These are phyloP conservation scores for Drosophila neutralis DNA, from an alignment of 2,888 invertebrate species.

Conservation along the genomic window DNA sequence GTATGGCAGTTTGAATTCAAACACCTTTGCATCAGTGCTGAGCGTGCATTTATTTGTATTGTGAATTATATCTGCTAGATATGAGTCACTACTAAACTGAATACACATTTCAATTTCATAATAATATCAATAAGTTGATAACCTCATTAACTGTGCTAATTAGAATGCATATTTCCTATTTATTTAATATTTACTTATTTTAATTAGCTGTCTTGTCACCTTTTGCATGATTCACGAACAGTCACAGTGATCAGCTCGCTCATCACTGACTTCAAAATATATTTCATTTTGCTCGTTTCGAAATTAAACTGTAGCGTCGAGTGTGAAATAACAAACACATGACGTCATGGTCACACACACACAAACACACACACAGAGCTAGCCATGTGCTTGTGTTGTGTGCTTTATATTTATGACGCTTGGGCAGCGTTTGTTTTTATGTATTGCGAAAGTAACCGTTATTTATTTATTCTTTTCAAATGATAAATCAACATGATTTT, in stretches of 20 bases:
- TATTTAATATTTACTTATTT: background rate
- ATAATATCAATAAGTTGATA: background rate
- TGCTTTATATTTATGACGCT: conserved; percentile 23
- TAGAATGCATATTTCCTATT: background rate
- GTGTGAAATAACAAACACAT: conserved; percentile 65
- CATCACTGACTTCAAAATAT: conserved; percentile 36
- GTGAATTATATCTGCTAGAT: background rate
- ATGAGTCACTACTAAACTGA: conserved; percentile 3
- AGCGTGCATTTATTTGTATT: background rate
- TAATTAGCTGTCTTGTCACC: background rate
- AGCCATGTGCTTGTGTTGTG: conserved; percentile 20
- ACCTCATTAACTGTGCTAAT: background rate
- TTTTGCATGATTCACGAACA: background rate
- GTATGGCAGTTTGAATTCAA: conserved; percentile 6
- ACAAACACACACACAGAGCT: conserved; percentile 8
- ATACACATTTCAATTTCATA: background rate
- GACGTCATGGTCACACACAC: conserved; percentile 62
- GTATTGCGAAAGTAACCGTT: background rate
- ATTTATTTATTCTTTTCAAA: background rate
- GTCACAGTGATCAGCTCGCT: conserved; percentile 21
- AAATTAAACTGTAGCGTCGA: conserved; percentile 50
- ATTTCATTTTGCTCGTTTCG: conserved; percentile 29
- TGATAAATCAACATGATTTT: background rate
- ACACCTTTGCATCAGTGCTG: conserved; percentile 17
- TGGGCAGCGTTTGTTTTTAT: conserved; percentile 27